Evolutionary conservation across 2,888 invertebrate species (phyloP).

Genomic region (Macaria notata): DNA sequence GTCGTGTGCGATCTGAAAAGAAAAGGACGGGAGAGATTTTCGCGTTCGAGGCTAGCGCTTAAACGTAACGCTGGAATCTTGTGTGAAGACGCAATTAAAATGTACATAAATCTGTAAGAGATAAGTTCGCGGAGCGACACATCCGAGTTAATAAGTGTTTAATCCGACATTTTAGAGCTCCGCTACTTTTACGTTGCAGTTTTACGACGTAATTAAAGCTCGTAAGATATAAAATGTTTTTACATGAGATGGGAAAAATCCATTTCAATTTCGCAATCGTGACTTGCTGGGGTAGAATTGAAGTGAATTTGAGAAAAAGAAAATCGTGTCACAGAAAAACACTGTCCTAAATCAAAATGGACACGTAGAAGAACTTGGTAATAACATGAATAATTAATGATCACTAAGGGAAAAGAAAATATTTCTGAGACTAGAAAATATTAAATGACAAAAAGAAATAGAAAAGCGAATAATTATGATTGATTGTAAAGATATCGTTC

Average conservation of each 20-base stretch:
- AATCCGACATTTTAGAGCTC: conserved; percentile 51
- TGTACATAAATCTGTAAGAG: conserved; percentile 68
- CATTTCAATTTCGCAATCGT: no score
- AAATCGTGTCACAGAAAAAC: no score
- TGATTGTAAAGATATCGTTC: conserved; percentile 23
- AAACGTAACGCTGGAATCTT: conserved; percentile 66
- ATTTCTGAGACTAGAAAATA: conserved; percentile 8
- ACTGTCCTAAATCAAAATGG: conserved; percentile 16
- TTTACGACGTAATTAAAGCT: conserved; percentile 13
- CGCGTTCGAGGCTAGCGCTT: conserved; percentile 55
- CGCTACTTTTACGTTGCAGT: conserved; percentile 30
- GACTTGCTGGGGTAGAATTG: no score
- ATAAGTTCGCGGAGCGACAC: conserved; percentile 55
- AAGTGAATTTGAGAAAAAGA: neutral
- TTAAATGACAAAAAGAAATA: conserved; percentile 23
- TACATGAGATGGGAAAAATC: neutral
- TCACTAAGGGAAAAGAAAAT: conserved; percentile 17
- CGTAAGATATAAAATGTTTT: neutral
- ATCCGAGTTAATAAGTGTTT: conserved; percentile 59
- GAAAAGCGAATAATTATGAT: conserved; percentile 25
- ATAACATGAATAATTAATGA: conserved; percentile 23
- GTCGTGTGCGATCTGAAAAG: conserved; percentile 50
- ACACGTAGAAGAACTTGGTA: conserved; percentile 37
- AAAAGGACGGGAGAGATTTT: conserved; percentile 67
- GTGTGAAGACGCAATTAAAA: conserved; percentile 79